Evolutionary conservation across 2,113 vertebrate genomes (phyloP).

Genomic region (Halichoeres trimaculatus): DNA sequence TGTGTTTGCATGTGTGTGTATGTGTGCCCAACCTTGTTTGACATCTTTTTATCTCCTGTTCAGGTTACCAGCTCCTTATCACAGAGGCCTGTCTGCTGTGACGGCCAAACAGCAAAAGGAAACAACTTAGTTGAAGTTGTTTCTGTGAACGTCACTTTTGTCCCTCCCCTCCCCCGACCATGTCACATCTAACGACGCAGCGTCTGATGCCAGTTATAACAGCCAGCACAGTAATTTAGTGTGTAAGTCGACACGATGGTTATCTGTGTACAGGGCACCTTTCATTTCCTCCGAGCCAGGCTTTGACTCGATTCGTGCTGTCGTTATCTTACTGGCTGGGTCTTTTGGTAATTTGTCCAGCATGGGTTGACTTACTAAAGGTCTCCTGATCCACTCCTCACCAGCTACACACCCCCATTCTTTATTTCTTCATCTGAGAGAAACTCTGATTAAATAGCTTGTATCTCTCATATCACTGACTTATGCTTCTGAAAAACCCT

Average conservation of each 20-base stretch:
- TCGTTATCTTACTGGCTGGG: slow-evolving; percentile 55
- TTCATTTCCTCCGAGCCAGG: slow-evolving; percentile 73
- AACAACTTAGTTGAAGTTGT: slow-evolving; percentile 84
- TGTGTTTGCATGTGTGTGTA: slow-evolving; percentile 1
- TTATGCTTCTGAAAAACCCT: slow-evolving; percentile 10
- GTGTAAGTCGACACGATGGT: slow-evolving; percentile 71
- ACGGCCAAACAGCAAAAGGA: slow-evolving; percentile 64
- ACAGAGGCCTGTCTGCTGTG: slow-evolving; percentile 70
- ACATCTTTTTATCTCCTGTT: slow-evolving; percentile 75
- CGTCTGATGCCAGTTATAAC: slow-evolving; percentile 70
- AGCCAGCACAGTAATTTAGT: slow-evolving; percentile 81
- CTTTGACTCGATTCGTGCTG: slow-evolving; percentile 60
- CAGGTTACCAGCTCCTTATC: slow-evolving; percentile 83
- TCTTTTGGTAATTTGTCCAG: slow-evolving; percentile 72
- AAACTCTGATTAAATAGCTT: slow-evolving; percentile 59
- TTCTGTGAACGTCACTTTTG: slow-evolving; percentile 66
- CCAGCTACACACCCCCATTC: slow-evolving; percentile 16
- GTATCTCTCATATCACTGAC: slow-evolving; percentile 22
- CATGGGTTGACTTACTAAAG: slow-evolving; percentile 67
- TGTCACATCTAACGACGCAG: slow-evolving; percentile 73
- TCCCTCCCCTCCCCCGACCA: slow-evolving; percentile 44
- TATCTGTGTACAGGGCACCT: slow-evolving; percentile 72
- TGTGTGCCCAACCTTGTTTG: slow-evolving; percentile 42
- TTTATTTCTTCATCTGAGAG: slow-evolving; percentile 58
- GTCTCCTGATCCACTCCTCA: slow-evolving; percentile 55